Conservation (phyloP, 2,113 vertebrate species). For the Dicentrarchus labrax region DNA sequence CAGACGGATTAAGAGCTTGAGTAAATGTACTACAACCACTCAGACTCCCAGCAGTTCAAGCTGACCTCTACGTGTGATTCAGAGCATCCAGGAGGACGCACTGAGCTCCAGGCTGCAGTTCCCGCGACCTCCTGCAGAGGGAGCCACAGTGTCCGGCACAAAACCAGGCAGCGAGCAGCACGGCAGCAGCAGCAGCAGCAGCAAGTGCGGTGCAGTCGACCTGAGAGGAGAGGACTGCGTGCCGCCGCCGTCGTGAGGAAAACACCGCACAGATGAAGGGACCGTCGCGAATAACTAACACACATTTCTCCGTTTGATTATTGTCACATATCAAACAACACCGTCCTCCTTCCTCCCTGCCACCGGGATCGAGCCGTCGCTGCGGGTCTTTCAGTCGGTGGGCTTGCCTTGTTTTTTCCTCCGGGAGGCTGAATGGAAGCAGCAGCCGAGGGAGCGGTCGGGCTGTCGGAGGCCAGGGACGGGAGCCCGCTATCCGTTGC, state of each 20-base stretch:
- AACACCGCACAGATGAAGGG: constrained; percentile 78
- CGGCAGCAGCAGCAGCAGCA: constrained; percentile 42
- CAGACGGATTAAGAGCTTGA: neutral
- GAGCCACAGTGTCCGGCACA: constrained; percentile 10
- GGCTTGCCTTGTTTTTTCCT: constrained; percentile 59
- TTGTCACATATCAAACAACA: neutral
- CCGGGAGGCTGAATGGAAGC: constrained; percentile 85
- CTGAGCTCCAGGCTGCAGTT: constrained; percentile 23
- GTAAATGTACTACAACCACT: neutral
- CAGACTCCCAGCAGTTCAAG: neutral
- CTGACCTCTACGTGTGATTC: constrained; percentile 17
- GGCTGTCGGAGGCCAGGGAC: constrained; percentile 85
- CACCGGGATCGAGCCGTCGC: constrained; percentile 37
- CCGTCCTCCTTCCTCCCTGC: neutral
- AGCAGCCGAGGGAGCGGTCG: constrained; percentile 84
- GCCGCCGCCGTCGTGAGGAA: constrained; percentile 36
- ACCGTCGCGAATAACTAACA: constrained; percentile 40
- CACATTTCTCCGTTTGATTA: constrained; percentile 40
- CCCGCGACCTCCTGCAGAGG: constrained; percentile 41
- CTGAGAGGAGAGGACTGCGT: constrained; percentile 39
- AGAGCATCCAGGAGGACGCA: neutral
- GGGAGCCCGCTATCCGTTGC: constrained; percentile 81
- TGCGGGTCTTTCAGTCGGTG: constrained; percentile 62
- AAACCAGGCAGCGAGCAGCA: constrained; percentile 31
- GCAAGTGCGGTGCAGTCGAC: constrained; percentile 59